Percentiles rank a stretch among this genome's conserved stretches.
Conservation (phyloP, 2,797 vertebrate species). For the Dendrocincla fuliginosa region DNA sequence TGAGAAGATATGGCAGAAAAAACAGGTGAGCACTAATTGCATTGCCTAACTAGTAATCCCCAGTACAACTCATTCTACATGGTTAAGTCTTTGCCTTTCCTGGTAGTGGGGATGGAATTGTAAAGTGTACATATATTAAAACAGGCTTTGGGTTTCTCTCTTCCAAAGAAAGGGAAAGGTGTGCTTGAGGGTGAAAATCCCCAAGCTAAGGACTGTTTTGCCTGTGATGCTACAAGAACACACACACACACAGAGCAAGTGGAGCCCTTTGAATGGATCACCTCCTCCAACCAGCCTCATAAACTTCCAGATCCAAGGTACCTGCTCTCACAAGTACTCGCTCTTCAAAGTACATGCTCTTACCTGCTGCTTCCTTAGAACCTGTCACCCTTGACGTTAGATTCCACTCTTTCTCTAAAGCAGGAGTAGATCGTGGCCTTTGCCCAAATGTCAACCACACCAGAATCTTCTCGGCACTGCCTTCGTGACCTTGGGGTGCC, state of each 20-base stretch:
- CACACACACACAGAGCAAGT: neutral
- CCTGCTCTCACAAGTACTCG: neutral
- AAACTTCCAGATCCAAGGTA: neutral
- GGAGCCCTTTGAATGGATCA: neutral
- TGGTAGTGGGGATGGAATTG: no score
- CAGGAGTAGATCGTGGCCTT: neutral
- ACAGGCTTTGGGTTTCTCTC: neutral
- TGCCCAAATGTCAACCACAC: neutral
- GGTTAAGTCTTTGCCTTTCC: neutral
- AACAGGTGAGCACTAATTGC: neutral
- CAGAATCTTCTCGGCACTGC: neutral
- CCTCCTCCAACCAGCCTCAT: neutral
- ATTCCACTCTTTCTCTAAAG: neutral
- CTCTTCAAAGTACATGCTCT: neutral
- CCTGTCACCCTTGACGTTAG: accelerated
- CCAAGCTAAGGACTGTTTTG: neutral
- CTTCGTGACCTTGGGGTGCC: neutral
- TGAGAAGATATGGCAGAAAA: neutral
- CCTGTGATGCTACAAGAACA: neutral
- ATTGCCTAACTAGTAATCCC: neutral
- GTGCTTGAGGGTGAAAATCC: neutral
- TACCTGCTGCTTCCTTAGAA: neutral
- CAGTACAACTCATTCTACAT: neutral
- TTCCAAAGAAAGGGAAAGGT: neutral
- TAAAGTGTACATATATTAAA: neutral